A percentile compares a stretch with the other conserved stretches of the same genome.
phyloP scores from a whole-genome alignment of 2,888 invertebrate species.

The Drosophila multiciliata region DNA sequence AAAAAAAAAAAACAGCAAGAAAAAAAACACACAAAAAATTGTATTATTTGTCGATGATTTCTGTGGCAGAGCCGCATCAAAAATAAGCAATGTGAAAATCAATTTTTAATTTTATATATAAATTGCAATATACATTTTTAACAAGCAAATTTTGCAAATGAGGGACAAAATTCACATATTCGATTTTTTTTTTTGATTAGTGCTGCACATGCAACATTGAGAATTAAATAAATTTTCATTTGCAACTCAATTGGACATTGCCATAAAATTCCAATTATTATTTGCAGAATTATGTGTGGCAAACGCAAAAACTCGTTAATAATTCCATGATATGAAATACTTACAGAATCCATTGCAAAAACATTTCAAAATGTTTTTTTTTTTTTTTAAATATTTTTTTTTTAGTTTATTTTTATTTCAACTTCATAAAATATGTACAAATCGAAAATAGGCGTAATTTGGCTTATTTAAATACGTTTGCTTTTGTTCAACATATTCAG shows the following conservation, averaged over 20 bases:
- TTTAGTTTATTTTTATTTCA: no score
- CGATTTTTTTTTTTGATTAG: background rate
- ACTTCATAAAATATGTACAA: background rate
- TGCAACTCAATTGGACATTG: constrained; percentile 11
- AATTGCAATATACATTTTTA: no score
- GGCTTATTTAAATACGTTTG: background rate
- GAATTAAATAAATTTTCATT: background rate
- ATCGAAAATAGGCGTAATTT: background rate
- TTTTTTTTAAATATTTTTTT: no score
- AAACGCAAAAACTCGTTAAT: background rate
- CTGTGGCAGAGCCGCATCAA: background rate
- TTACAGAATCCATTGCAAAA: background rate
- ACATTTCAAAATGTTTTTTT: background rate
- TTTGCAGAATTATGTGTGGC: background rate
- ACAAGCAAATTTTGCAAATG: background rate
- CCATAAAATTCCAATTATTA: constrained; percentile 9
- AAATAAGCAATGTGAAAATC: no score
- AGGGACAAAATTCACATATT: no score
- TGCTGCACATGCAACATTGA: no score
- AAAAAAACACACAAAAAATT: background rate
- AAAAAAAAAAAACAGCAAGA: background rate
- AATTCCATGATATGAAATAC: background rate
- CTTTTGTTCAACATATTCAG: background rate
- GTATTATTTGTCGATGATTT: background rate
- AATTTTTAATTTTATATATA: no score